Evolutionary conservation across 2,888 invertebrate genomes (phyloP), one percentile per base, ranked within the genome.

Genomic region (Diarsia mendica): DNA sequence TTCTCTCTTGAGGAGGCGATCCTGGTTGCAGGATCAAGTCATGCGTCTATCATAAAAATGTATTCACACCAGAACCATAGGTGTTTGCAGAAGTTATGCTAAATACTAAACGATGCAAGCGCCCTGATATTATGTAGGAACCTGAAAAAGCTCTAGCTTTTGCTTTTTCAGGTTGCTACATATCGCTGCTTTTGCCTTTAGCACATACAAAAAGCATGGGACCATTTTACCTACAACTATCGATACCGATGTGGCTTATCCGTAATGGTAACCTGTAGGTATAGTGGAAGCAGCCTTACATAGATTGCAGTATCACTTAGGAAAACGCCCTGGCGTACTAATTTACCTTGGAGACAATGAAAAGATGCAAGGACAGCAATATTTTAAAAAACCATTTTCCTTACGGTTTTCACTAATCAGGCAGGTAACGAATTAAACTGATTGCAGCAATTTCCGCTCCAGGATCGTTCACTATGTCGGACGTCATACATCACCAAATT

Each of bases 401-500:
- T 53, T 44, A 23, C 15, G 58, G 48, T 65, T 69, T 68, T 68
- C 51, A 53, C 61, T 44, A 64, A 70, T 71, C 28, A 46, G 15
- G 13, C 23, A 46, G 20, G 6, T 60, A 69, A 58, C 28, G 6
- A 33, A 44, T 78, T 51, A 23, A n/a, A 28, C 1, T 49, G 18
- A 51, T 81, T 72, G 68, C 5, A 46, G 48, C 53, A 75, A 67
- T 49, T 28, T 75, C 80, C 80, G 55, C 48, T 65, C 75, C 15
- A 58, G 39, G 51, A 67, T 70, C 18, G 69, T 58, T 63, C 66
- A 55, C 23, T 33, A 18, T 10, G 23, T 53, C 68, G 82, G 77
- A 81, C n/a, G 46, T 65, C 20, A 49, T 68, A n/a, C 48, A 74
- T 81, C 79, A 78, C 79, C 70, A 79, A 82, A 81, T 67, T 73